phyloP scores from a whole-genome alignment of 1,140 invertebrate genomes.

The Rhizoglyphus robini region DNA sequence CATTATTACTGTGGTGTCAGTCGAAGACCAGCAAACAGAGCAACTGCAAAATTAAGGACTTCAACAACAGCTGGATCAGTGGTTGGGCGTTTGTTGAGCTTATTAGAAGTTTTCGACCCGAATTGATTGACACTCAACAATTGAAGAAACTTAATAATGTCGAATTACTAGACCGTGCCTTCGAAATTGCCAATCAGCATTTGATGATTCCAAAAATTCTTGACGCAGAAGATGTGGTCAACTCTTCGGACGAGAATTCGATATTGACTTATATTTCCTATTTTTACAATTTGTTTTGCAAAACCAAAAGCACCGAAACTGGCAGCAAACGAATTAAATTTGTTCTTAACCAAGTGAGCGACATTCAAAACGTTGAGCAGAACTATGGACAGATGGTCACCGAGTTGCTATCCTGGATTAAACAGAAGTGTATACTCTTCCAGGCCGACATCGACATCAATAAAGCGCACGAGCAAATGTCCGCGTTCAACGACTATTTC shows the following conservation, averaged over 20 bases:
- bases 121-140: constrained; percentile 69
- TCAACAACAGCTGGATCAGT: constrained; percentile 74
- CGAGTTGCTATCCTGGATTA: constrained; percentile 83
- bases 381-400: constrained; percentile 71
- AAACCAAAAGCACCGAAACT: constrained; percentile 97
- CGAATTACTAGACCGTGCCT: constrained; percentile 86
- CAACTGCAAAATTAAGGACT: constrained; percentile 33
- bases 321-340: constrained; percentile 93
- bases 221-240: constrained; percentile 82
- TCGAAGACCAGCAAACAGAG: constrained; percentile 66
- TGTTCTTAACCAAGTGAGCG: constrained; percentile 87
- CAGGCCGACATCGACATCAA: neutral
- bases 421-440: constrained; percentile 42
- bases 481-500: neutral
- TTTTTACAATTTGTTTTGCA: constrained; percentile 98
- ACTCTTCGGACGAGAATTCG: constrained; percentile 82
- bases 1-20: constrained; percentile 93
- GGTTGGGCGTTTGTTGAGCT: constrained; percentile 95
- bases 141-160: constrained; percentile 61
- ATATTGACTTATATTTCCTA: constrained; percentile 94
- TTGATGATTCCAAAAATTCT: constrained; percentile 71
- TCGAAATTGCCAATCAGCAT: constrained; percentile 78
- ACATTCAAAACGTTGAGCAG: constrained; percentile 75
- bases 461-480: neutral
- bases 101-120: constrained; percentile 85